These are phyloP conservation scores for Anguilla japonica DNA, from an alignment of 2,113 vertebrate genomes.

Conservation along the genomic window DNA sequence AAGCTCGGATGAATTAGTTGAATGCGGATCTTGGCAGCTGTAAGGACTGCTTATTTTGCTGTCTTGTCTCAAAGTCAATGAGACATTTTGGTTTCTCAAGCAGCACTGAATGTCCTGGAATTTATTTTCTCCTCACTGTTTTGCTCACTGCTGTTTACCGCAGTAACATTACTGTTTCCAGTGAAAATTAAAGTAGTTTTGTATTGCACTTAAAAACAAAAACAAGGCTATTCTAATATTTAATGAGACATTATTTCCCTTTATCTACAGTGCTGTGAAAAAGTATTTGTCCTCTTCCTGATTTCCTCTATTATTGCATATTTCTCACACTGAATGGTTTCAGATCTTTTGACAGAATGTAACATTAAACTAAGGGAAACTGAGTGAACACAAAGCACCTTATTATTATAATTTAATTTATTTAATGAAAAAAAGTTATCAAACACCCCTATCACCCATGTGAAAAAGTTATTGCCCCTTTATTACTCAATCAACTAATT, in stretches of 20 bases:
- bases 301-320: too few relatives aligned
- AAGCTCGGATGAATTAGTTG: conserved; percentile 60
- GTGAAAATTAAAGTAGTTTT: background rate
- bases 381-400: too few relatives aligned
- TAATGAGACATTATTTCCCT: background rate
- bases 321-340: too few relatives aligned
- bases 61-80: conserved; percentile 47
- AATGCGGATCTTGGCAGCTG: conserved; percentile 47
- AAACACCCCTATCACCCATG: too few relatives aligned
- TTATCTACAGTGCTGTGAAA: background rate
- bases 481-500: too few relatives aligned
- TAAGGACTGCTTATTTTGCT: conserved; percentile 35
- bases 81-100: conserved; percentile 41
- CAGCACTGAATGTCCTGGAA: background rate
- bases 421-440: too few relatives aligned
- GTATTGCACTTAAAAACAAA: background rate
- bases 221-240: background rate
- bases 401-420: too few relatives aligned
- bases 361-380: too few relatives aligned
- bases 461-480: too few relatives aligned
- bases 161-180: background rate
- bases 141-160: background rate
- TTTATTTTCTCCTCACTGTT: background rate
- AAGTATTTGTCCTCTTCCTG: background rate
- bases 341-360: too few relatives aligned